Conservation (phyloP, 2,888 invertebrate species). For the Drosophila atripex region DNA sequence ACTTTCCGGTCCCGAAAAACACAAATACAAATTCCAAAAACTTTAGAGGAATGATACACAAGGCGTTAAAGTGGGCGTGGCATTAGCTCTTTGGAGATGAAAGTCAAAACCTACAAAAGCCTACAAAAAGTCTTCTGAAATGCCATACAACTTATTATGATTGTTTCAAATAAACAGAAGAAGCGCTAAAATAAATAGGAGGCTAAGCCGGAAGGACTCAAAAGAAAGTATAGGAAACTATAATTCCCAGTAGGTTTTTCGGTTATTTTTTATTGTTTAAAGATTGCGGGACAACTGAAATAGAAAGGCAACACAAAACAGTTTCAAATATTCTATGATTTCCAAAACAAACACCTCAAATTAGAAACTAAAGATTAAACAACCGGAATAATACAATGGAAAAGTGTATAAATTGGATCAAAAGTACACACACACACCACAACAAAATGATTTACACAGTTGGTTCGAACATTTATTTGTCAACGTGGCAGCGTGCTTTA, state of each 20-base stretch:
- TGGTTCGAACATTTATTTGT: conserved; percentile 7
- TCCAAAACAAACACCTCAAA: not conserved
- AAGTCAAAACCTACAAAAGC: conserved; percentile 60
- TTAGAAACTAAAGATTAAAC: not conserved
- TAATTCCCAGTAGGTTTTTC: not conserved
- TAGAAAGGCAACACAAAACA: not conserved
- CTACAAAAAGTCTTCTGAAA: conserved; percentile 59
- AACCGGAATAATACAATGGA: not conserved
- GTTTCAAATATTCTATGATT: too few relatives aligned
- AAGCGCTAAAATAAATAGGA: conserved; percentile 66
- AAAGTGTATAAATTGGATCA: not conserved
- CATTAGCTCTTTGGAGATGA: conserved; percentile 29
- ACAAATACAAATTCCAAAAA: conserved; percentile 63
- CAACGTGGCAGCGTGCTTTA: conserved; percentile 16
- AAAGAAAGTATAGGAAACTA: not conserved
- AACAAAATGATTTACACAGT: conserved; percentile 18
- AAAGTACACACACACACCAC: not conserved
- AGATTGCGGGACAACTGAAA: not conserved
- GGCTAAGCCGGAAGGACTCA: not conserved
- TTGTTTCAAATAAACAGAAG: conserved; percentile 72
- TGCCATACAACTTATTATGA: conserved; percentile 75
- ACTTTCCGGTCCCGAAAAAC: conserved; percentile 48
- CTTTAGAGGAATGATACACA: conserved; percentile 56
- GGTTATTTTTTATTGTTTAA: not conserved
- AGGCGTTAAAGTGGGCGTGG: not conserved